These are phyloP conservation scores for Triplophysa siluroides DNA, from an alignment of 2,113 vertebrate species.

Conservation along the genomic window DNA sequence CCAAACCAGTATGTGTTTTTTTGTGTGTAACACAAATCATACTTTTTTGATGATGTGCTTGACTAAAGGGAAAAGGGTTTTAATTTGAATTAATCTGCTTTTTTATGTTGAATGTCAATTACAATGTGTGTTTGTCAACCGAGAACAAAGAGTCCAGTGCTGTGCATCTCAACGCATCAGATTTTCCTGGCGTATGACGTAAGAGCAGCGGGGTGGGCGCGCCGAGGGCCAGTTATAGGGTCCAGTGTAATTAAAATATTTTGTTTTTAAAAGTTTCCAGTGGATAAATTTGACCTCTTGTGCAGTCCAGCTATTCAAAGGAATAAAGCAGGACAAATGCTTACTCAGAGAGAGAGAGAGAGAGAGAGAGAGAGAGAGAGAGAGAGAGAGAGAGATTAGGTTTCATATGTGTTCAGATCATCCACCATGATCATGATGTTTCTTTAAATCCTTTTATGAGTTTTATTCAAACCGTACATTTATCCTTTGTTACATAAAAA, in stretches of 20 bases:
- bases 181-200: slow-evolving; percentile 22
- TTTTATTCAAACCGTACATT: too few species aligned
- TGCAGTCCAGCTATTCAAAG: slow-evolving; percentile 29
- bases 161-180: background rate
- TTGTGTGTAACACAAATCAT: too few species aligned
- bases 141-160: background rate
- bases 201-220: background rate
- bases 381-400: too few species aligned
- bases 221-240: slow-evolving; percentile 32
- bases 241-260: slow-evolving; percentile 35
- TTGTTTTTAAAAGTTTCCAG: slow-evolving; percentile 29
- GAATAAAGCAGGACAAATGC: slow-evolving; percentile 27
- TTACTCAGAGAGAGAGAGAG: too few species aligned
- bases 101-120: slow-evolving; percentile 9
- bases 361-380: too few species aligned
- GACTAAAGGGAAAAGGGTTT: too few species aligned
- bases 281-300: slow-evolving; percentile 23
- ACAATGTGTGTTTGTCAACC: slow-evolving; percentile 21
- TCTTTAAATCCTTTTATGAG: too few species aligned
- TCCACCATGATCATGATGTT: too few species aligned
- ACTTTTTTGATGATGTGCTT: too few species aligned
- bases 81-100: background rate
- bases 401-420: too few species aligned
- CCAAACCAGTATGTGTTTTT: too few species aligned
- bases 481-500: too few species aligned